These are phyloP conservation scores for Ichneumoninae sp. DNA, from an alignment of 2,888 invertebrate genomes.

Conservation along the genomic window DNA sequence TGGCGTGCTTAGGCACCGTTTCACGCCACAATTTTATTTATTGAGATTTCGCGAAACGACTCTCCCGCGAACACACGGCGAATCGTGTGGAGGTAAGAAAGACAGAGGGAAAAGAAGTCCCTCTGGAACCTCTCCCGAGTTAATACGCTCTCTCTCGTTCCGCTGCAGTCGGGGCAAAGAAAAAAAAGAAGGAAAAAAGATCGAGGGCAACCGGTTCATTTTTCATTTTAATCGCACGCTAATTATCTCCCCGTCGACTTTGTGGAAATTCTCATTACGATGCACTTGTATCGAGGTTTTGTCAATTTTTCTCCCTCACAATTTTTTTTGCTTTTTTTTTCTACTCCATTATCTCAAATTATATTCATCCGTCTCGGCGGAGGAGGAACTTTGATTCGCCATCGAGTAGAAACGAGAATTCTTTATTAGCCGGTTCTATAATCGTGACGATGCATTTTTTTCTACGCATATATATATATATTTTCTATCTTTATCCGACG, in stretches of 20 bases:
- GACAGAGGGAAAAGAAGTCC: slow-evolving; percentile 30
- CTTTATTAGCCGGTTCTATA: slow-evolving; percentile 41
- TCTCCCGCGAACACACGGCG: slow-evolving; percentile 60
- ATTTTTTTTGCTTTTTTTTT: background rate
- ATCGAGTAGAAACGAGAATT: slow-evolving; percentile 20
- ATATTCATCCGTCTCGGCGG: background rate
- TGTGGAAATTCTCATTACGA: slow-evolving; percentile 51
- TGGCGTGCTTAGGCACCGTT: slow-evolving; percentile 80
- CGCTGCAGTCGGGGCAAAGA: slow-evolving; percentile 20
- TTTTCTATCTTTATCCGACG: slow-evolving; percentile 16
- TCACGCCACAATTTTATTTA: slow-evolving; percentile 79
- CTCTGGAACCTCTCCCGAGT: slow-evolving; percentile 23
- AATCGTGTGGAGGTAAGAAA: slow-evolving; percentile 27
- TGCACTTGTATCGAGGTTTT: slow-evolving; percentile 9
- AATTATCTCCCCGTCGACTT: slow-evolving; percentile 60
- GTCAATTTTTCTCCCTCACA: slow-evolving; percentile 6
- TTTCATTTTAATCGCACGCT: slow-evolving; percentile 66
- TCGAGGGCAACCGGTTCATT: slow-evolving; percentile 65
- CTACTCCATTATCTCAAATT: background rate
- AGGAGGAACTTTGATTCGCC: background rate
- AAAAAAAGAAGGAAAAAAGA: slow-evolving; percentile 37
- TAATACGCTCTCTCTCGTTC: slow-evolving; percentile 11
- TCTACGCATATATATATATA: background rate
- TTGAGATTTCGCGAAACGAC: slow-evolving; percentile 71
- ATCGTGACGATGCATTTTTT: slow-evolving; percentile 1